Evolutionary conservation across 2,888 invertebrate genomes (phyloP), one percentile per base, ranked within the genome.

Genomic region (Rugalucina vietnamica): DNA sequence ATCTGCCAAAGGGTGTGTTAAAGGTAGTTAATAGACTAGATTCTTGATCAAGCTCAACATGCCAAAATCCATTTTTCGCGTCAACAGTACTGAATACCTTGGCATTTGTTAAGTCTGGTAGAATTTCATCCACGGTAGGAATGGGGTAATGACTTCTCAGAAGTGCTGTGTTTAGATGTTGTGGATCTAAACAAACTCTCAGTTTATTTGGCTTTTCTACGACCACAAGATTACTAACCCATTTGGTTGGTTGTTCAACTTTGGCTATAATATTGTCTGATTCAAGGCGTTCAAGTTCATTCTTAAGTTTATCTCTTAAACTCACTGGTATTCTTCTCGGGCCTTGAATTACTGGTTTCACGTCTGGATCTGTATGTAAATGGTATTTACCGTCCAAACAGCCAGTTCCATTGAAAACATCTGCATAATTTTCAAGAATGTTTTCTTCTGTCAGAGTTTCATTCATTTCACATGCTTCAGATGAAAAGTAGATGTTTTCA

Each of bases 1-100:
- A 88, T n/a, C 89, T 14, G 39, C 89, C 89, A 78, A 76, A 88
- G 14, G 86, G 88, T 3, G 88, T 88, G 32, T 78, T 73, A 69
- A 89, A 90, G 5, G 89, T 89, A n/a, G 88, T 90, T 24, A 90
- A 76, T 37, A 57, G 72, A 12, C 84, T 85, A 21, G 80, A 84
- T 65, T 80, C 76, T 8, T 90, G 80, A 60, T 90, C 86, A 0
- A 90, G 70, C 39, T 77, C 65, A 18, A 87, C 73, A 21, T 88
- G 88, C 85, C 82, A 88, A 37, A 81, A 90, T 18, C 88, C 88
- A 50, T 84, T 75, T 39, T 79, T 79, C 1, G 83, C 81, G 60
- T 90, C 89, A 2, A 83, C n/a, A 12, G 80, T 79, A 36, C 74
- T 81, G 57, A 88, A 90, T 14, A 88, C 81, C 70, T 90, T 86